Percentiles rank a stretch among this genome's conserved stretches.
Conservation (phyloP, 92 coral and sea anemone genomes). For the Heliopora coerulea region DNA sequence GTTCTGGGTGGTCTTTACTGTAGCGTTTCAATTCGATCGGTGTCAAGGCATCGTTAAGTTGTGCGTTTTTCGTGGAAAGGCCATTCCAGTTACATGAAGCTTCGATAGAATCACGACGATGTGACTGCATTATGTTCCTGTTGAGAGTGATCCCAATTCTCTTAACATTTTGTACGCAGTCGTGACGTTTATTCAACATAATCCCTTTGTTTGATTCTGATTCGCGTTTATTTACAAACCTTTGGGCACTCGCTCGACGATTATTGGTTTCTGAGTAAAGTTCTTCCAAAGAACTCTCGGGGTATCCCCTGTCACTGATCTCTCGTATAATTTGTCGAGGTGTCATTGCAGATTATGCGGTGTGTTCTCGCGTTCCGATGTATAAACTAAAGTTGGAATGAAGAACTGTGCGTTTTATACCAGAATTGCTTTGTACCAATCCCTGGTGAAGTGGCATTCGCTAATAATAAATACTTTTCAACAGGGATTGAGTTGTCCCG, state of each 20-base stretch:
- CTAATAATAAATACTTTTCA: conserved; percentile 6
- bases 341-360: conserved; percentile 6
- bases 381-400: too few species aligned
- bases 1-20: not conserved
- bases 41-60: not conserved
- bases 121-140: not conserved
- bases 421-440: too few species aligned
- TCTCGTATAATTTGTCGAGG: conserved; percentile 23
- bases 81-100: not conserved
- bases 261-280: not conserved
- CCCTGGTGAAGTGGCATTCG: not conserved
- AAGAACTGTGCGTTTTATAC: too few species aligned
- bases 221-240: not conserved
- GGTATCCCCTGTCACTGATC: conserved; percentile 14
- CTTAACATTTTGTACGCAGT: not conserved
- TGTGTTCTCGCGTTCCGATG: not conserved
- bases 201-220: conserved; percentile 20
- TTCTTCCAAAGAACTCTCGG: not conserved
- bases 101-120: not conserved
- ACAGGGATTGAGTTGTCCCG: not conserved
- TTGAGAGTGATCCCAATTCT: not conserved
- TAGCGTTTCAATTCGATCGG: conserved; percentile 5
- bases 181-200: not conserved
- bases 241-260: conserved; percentile 2
- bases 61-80: not conserved